These are phyloP conservation scores for Protobothrops flavoviridis DNA, from an alignment of 2,113 vertebrate genomes.

Conservation along the genomic window DNA sequence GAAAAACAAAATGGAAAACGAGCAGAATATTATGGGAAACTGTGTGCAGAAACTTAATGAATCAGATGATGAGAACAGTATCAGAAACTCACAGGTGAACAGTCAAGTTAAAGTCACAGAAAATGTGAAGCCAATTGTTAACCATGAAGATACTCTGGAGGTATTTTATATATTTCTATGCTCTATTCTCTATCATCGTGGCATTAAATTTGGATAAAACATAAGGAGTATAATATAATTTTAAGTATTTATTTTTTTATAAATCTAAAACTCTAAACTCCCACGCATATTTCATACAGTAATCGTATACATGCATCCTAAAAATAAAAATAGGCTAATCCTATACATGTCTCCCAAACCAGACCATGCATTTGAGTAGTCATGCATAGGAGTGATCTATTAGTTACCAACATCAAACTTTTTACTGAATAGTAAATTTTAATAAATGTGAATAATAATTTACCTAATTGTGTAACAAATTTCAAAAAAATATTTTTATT, in stretches of 20 bases:
- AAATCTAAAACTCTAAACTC: background rate
- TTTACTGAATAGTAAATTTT: background rate
- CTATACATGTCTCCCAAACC: background rate
- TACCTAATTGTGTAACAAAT: background rate
- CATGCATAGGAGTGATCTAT: background rate
- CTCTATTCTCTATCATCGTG: background rate
- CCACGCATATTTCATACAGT: background rate
- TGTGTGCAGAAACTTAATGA: conserved; percentile 67
- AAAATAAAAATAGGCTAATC: background rate
- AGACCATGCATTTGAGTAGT: background rate
- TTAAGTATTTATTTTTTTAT: background rate
- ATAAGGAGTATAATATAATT: background rate
- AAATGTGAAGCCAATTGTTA: conserved; percentile 70
- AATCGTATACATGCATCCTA: background rate
- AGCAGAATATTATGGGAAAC: conserved; percentile 69
- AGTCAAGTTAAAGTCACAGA: conserved; percentile 75
- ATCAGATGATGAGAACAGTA: conserved; percentile 71
- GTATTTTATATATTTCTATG: conserved; percentile 63
- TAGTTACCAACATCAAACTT: background rate
- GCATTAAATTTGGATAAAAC: background rate
- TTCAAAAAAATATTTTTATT: background rate
- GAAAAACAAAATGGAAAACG: conserved; percentile 79
- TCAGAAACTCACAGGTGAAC: conserved; percentile 72
- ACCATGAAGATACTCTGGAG: conserved; percentile 88
- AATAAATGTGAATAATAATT: background rate